Evolutionary conservation across 64 coral and sea anemone genomes (phyloP), one percentile per base, ranked within the genome.

Genomic region (Acropora yongei): DNA sequence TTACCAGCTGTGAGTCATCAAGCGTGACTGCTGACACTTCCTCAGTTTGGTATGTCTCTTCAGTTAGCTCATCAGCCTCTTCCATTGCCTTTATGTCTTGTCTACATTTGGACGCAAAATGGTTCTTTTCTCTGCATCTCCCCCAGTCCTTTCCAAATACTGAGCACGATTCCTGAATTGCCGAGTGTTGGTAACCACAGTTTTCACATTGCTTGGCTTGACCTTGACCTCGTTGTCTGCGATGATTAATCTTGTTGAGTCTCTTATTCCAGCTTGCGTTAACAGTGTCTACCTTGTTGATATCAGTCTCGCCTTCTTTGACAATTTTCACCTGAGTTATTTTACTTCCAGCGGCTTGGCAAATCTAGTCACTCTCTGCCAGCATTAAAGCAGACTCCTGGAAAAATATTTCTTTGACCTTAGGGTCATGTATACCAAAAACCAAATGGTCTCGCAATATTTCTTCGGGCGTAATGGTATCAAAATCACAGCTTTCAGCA

Each of bases 101-200:
- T 48, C 20, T 63, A 41, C 75, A 78, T 77, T 79, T 79, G 3
- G 55, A 4, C 1, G 57, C 8, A 58, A 89, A 89, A 30, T 89
- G 87, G 60, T 89, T 89, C 74, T n/a, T 43, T 6, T 13, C 17
- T 65, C 87, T 75, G 19, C 87, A 89, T 58, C 41, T 89, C 51
- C 0, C 19, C 49, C 87, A 89, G 14, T 89, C 87, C 74, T 89
- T 60, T 10, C 76, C 87, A 16, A 41, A 1, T 44, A 57, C 76
- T 19, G 87, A 51, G 30, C 87, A 78, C 17, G 87, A 76, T 89
- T 89, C 87, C 76, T 5, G 17, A 63, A 61, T 89, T 89, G 49
- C 74, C 73, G 7, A 9, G 44, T 89, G 73, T 44, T 18, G 18
- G 17, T 63, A 89, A 8, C 75, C 75, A 89, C 87, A 89, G 2